Evolutionary conservation across 2,797 vertebrate genomes (phyloP).

Genomic region (Platyrinchus mystaceus): DNA sequence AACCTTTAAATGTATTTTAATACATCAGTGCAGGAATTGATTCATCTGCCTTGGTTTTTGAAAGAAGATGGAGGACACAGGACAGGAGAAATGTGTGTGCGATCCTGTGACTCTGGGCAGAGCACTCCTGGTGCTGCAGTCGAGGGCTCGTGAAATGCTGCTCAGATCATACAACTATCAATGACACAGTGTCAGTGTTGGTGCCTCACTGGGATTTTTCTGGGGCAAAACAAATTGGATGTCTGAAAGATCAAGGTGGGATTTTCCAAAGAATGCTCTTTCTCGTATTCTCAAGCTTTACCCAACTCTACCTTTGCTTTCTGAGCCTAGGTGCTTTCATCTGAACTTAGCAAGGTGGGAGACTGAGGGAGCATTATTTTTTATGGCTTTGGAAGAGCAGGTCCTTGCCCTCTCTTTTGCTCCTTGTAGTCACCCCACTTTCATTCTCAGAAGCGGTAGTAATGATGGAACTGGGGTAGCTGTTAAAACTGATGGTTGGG

Average conservation of each 20-base stretch:
- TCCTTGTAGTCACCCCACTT: neutral
- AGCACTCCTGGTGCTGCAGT: neutral
- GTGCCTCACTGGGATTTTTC: neutral
- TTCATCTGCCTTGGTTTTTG: neutral
- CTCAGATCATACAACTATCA: neutral
- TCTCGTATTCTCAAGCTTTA: neutral
- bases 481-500: neutral
- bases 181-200: rapidly evolving
- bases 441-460: neutral
- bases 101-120: neutral
- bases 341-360: neutral
- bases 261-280: neutral
- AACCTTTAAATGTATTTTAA: neutral
- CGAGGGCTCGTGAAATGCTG: neutral
- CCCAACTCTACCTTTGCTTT: neutral
- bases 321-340: neutral
- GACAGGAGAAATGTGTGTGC: neutral
- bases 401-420: neutral
- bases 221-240: neutral
- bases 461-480: neutral
- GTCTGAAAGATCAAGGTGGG: neutral
- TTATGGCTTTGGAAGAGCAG: neutral
- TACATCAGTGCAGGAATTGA: neutral
- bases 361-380: neutral
- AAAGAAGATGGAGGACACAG: neutral